These are phyloP conservation scores for Scaptomyza graminum DNA, from an alignment of 1,140 invertebrate genomes.

Conservation along the genomic window DNA sequence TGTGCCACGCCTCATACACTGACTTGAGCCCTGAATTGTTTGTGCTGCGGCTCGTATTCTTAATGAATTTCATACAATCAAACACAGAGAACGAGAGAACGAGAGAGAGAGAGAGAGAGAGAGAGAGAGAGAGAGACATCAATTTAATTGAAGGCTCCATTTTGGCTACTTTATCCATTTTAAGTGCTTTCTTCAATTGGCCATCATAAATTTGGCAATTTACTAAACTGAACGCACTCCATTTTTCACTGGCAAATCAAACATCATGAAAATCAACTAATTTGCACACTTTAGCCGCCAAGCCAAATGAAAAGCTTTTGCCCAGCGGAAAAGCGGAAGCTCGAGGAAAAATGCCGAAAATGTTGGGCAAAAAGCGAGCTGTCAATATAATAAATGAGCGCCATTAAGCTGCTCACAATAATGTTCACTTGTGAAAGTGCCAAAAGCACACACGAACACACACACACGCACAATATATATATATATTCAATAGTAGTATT, in stretches of 20 bases:
- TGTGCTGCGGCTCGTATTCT: conserved; percentile 17
- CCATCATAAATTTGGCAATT: conserved; percentile 27
- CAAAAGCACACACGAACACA: not conserved
- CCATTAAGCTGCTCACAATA: conserved; percentile 62
- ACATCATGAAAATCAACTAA: conserved; percentile 71
- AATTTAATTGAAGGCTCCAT: conserved; percentile 13
- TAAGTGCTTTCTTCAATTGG: conserved; percentile 7
- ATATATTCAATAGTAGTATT: not conserved
- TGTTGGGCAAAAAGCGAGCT: conserved; percentile 41
- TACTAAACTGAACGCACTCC: conserved; percentile 35
- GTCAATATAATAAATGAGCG: conserved; percentile 79
- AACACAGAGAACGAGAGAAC: too few relatives aligned
- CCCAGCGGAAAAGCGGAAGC: not conserved
- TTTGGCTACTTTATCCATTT: conserved; percentile 19
- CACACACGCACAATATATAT: conserved; percentile 2
- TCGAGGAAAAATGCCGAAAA: conserved; percentile 3
- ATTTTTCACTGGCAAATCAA: conserved; percentile 59
- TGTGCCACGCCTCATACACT: too few relatives aligned
- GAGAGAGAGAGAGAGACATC: not conserved
- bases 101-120: too few relatives aligned
- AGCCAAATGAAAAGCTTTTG: conserved; percentile 42
- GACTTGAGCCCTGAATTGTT: conserved; percentile 25
- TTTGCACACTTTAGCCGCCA: conserved; percentile 67
- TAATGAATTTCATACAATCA: conserved; percentile 15
- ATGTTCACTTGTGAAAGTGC: conserved; percentile 61